Base-by-base conservation (phyloP, 1,140 invertebrate species). In the Manduca sexta region DNA sequence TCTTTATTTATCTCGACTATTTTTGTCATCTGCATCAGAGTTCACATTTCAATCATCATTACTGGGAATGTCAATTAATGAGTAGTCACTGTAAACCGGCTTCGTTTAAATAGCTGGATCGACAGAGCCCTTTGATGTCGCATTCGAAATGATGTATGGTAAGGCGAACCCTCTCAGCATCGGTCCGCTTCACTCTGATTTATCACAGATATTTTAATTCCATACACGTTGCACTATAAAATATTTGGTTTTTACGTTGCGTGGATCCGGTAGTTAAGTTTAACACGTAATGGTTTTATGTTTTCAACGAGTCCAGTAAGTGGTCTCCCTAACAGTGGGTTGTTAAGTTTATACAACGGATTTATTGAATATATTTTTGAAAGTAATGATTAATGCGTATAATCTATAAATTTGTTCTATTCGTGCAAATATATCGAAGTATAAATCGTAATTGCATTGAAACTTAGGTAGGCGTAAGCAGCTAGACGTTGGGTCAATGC, bases 1-100 rank as follows among this genome's bases (percentile, higher is more conserved):
- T 14, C 52, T 64, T 64, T 58, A 61, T 66, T 58, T 69, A 62
- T 44, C 40, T 53, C 16, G 41, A 45, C 56, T 65, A 68, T 64
- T 69, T 65, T 37, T 40, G 60, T 52, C 43, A 49, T 51, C 58
- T 63, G 56, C 65, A 67, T 63, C 34, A 61, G 30, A 48, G 49
- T 69, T 69, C 62, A 67, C 59, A 63, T 74, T 77, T 75, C 72
- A 72, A 70, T 75, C 64, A 60, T 51, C 58, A 60, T 56, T 59
- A 61, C 60, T 64, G 50, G 53, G 56, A 56, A 43, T 57, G 60
- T 70, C 66, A 74, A 79, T 73, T 68, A 75, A 64, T 64, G 51
- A 62, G 49, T 43, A 62, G 45, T 45, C 39, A 46, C 35, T 49
- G 30, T 49, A 35, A 38, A 47, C 41, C 7, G 39, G 45, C 44